Percentiles rank a stretch among this genome's conserved stretches.
phyloP scores from a whole-genome alignment of 2,113 vertebrate genomes.

The Coracopsis vasa region DNA sequence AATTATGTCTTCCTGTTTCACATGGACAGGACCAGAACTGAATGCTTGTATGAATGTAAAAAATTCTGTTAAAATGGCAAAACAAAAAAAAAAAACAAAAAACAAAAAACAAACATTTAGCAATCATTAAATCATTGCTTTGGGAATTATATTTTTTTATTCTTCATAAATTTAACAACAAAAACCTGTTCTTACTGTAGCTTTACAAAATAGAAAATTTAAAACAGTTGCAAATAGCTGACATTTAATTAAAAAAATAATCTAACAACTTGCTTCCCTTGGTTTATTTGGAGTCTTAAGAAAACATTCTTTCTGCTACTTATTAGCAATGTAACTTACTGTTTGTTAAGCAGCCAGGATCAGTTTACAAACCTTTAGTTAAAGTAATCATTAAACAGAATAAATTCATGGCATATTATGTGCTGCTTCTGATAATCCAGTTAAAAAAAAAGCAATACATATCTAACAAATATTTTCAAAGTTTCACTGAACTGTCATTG shows the following conservation, averaged over 20 bases:
- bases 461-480: neutral
- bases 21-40: neutral
- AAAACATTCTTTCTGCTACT: neutral
- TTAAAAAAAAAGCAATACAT: neutral
- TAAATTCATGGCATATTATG: neutral
- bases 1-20: neutral
- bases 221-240: neutral
- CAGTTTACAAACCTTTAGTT: neutral
- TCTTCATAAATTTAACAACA: neutral
- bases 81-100: accelerated
- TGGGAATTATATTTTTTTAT: neutral
- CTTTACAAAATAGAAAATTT: neutral
- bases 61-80: neutral
- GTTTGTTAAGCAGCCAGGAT: neutral
- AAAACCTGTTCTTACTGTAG: neutral
- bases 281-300: neutral
- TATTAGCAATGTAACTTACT: neutral
- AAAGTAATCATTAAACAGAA: neutral
- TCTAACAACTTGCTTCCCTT: neutral
- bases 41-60: neutral
- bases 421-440: neutral
- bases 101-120: neutral
- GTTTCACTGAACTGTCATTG: neutral
- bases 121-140: neutral
- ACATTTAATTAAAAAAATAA: neutral